Base-by-base conservation (phyloP, 2,888 invertebrate genomes). In the Sminthurides aquaticus region DNA sequence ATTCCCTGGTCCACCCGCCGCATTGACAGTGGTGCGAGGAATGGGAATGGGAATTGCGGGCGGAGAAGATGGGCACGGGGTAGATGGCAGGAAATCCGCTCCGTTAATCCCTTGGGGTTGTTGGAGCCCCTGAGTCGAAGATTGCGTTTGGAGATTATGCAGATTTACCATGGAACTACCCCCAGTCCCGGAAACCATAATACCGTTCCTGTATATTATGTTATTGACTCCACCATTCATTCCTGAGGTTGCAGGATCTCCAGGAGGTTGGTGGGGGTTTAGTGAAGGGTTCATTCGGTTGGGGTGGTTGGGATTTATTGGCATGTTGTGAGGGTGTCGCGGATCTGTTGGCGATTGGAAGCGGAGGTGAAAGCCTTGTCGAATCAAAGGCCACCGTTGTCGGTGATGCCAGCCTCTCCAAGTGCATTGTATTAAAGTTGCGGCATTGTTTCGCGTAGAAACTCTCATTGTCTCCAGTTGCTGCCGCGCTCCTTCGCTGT, bases 401-500 rank as follows among this genome's bases (percentile, higher is more conserved):
- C 66, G 56, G 24, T 52, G 57, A n/a, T 64, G 60, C 62, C 87
- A 88, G 0, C 90, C 90, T 65, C 91, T 84, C 93, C 93, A 95
- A 34, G 86, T 85, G 3, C 90, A 83, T 77, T 86, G 94, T 76
- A 95, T 88, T 57, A 86, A 79, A n/a, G 87, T 87, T 1, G 93
- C 93, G 18, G 92, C 90, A 72, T 85, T 84, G 74, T 87, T 85
- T 0, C 91, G 83, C 2, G 87, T 88, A 68, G 88, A 87, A 27
- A 86, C 85, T 3, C 94, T 83, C 76, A 92, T 81, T 66, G 87
- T 86, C 78, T 95, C 95, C 74, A 96, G 79, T 75, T 91, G 91
- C 80, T 94, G 93, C 3, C 93, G 84, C 76, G 93, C 90, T 28
- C 91, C 91, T 80, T 94, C 95, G 81, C 93, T 94, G 74, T 69